A percentile compares a stretch with the other conserved stretches of the same genome.
Conservation (phyloP, 1,140 invertebrate species). For the Spodoptera frugiperda region DNA sequence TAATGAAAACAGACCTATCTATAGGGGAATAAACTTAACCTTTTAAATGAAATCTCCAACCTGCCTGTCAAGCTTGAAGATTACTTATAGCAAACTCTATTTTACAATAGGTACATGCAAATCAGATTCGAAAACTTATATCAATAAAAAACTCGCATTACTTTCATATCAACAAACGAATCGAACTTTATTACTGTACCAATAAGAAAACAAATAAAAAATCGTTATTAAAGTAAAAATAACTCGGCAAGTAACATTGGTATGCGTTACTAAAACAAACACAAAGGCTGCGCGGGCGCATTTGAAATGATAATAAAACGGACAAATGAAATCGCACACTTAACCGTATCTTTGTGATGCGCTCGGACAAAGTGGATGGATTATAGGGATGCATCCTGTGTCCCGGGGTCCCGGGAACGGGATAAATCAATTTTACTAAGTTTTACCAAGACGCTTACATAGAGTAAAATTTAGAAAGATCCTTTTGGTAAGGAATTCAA, state of each 20-base stretch:
- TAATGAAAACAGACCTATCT: too few relatives aligned
- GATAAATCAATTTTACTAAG: neutral
- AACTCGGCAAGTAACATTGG: conserved; percentile 28
- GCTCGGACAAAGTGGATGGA: conserved; percentile 57
- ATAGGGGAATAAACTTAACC: too few relatives aligned
- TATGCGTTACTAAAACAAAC: conserved; percentile 37
- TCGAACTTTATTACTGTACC: conserved; percentile 33
- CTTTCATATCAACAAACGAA: neutral
- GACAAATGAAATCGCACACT: conserved; percentile 69
- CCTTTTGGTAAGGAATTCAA: too few relatives aligned
- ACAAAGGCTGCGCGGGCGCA: conserved; percentile 32
- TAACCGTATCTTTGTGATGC: conserved; percentile 61
- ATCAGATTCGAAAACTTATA: too few relatives aligned
- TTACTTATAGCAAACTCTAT: too few relatives aligned
- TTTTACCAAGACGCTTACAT: too few relatives aligned
- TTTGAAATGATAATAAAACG: conserved; percentile 54
- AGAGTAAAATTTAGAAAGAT: too few relatives aligned
- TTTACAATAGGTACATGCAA: too few relatives aligned
- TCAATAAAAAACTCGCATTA: neutral
- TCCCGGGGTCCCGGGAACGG: neutral
- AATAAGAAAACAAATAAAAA: conserved; percentile 26
- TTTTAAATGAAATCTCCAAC: too few relatives aligned
- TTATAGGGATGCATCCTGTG: conserved; percentile 20
- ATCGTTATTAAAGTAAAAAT: conserved; percentile 43
- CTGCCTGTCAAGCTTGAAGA: too few relatives aligned